A percentile compares a stretch with the other conserved stretches of the same genome.
Conservation (phyloP, 2,888 invertebrate genomes). For the Tridacna crocea region DNA sequence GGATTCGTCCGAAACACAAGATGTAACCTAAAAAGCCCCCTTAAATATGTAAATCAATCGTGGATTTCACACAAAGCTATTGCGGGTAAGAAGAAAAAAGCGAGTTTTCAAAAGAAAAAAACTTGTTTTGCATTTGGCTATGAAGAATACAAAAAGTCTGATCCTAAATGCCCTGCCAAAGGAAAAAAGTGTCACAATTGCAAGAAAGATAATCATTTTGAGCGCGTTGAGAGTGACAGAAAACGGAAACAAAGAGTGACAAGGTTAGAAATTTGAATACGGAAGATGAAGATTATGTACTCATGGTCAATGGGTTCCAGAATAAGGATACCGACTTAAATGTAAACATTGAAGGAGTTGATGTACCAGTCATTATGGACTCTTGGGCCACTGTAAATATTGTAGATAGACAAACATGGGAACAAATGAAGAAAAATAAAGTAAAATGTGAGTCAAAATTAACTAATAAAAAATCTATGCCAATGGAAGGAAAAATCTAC, state of each 20-base stretch:
- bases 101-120: background rate
- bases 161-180: slow-evolving; percentile 36
- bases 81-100: background rate
- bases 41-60: no score
- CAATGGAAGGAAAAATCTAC: slow-evolving; percentile 36
- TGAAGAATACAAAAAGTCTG: slow-evolving; percentile 26
- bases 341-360: slow-evolving; percentile 21
- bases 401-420: slow-evolving; percentile 39
- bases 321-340: background rate
- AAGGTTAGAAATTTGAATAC: background rate
- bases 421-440: slow-evolving; percentile 29
- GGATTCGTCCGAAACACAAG: slow-evolving; percentile 24
- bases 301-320: background rate
- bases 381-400: slow-evolving; percentile 39
- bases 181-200: slow-evolving; percentile 38
- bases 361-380: slow-evolving; percentile 34
- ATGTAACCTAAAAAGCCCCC: no score
- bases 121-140: slow-evolving; percentile 34
- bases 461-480: slow-evolving; percentile 36
- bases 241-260: background rate
- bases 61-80: background rate
- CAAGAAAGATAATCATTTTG: slow-evolving; percentile 31
- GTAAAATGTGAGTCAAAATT: slow-evolving; percentile 22
- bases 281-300: background rate
- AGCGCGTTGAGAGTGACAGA: no score